Percentiles rank a stretch among this genome's conserved stretches.
Evolutionary conservation across 2,797 vertebrate genomes (phyloP).

Genomic region (Enteromius anoplus): DNA sequence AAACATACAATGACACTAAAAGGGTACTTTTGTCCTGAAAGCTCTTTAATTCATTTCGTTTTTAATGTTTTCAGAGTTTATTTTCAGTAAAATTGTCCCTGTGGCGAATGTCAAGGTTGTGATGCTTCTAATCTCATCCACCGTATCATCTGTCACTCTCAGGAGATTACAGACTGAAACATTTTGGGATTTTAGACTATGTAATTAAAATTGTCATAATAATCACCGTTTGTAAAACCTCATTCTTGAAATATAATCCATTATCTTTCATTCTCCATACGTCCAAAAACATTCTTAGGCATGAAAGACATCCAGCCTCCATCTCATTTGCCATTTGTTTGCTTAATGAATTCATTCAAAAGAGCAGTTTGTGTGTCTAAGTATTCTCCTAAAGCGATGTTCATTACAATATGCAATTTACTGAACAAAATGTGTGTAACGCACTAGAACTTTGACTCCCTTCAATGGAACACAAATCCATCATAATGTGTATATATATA

Average conservation of each 20-base stretch:
- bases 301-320: neutral
- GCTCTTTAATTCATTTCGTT: neutral
- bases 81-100: neutral
- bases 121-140: conserved; percentile 8
- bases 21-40: neutral
- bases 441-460: neutral
- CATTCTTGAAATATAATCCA: neutral
- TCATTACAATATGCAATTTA: neutral
- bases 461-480: neutral
- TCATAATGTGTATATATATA: neutral
- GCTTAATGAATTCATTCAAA: neutral
- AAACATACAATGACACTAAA: neutral
- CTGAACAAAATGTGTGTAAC: neutral
- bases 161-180: neutral
- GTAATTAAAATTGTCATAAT: conserved; percentile 17
- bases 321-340: neutral
- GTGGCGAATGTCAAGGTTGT: neutral
- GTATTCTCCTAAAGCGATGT: neutral
- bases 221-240: neutral
- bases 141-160: neutral
- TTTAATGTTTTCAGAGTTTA: neutral
- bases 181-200: neutral
- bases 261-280: neutral
- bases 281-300: neutral
- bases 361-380: neutral